phyloP scores from a whole-genome alignment of 2,113 vertebrate species.

The Falcunculus frontatus region DNA sequence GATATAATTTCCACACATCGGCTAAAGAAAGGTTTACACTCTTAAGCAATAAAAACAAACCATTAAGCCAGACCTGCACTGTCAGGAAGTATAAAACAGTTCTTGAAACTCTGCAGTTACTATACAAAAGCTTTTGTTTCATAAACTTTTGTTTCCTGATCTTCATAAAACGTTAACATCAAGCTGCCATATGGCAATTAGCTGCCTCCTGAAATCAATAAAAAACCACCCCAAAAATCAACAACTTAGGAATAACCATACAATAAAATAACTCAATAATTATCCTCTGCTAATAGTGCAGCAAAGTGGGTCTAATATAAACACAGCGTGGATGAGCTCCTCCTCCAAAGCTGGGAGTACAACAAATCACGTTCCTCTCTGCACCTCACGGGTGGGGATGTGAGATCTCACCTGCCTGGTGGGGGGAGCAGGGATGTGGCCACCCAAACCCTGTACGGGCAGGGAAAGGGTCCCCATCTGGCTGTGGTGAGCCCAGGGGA shows the following conservation, averaged over 20 bases:
- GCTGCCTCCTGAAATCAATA: constrained; percentile 85
- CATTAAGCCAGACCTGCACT: constrained; percentile 87
- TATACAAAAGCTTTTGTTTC: constrained; percentile 78
- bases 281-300: constrained; percentile 71
- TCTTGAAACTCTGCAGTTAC: constrained; percentile 83
- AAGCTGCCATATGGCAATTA: constrained; percentile 81
- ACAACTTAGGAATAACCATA: constrained; percentile 74
- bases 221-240: constrained; percentile 60
- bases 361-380: constrained; percentile 3
- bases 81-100: constrained; percentile 86
- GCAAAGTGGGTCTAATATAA: constrained; percentile 73
- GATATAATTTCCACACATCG: constrained; percentile 88
- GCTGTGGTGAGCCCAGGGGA: not conserved
- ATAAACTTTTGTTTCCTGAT: constrained; percentile 83
- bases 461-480: not conserved
- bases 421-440: not conserved
- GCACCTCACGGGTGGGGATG: not conserved
- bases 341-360: constrained; percentile 54
- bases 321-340: constrained; percentile 78
- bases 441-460: not conserved
- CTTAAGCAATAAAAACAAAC: constrained; percentile 92
- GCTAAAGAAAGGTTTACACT: constrained; percentile 94
- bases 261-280: constrained; percentile 74
- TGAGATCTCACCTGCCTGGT: not conserved
- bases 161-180: constrained; percentile 84